These are phyloP conservation scores for Callocephalon fimbriatum DNA, from an alignment of 2,113 vertebrate genomes.

Conservation along the genomic window DNA sequence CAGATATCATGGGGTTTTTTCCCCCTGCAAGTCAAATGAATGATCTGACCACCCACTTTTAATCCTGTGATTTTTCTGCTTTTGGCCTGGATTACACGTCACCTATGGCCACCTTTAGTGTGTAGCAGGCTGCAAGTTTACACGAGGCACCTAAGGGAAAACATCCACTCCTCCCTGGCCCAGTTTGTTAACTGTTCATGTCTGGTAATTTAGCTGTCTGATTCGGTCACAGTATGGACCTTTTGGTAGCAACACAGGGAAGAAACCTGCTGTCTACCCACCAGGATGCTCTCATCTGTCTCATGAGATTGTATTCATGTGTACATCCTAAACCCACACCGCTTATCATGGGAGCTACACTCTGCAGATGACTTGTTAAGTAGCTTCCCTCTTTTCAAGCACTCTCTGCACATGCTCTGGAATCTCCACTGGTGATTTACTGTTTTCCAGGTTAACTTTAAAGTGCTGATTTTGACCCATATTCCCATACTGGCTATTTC, in stretches of 20 bases:
- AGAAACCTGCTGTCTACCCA: neutral
- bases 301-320: neutral
- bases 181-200: neutral
- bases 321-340: neutral
- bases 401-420: neutral
- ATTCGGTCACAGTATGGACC: neutral
- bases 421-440: neutral
- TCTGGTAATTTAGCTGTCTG: neutral
- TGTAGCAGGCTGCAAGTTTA: neutral
- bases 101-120: constrained; percentile 26
- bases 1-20: neutral
- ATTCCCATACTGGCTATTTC: neutral
- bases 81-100: constrained; percentile 56
- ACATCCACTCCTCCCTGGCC: neutral
- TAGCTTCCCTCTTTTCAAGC: neutral
- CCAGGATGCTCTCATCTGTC: neutral
- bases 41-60: constrained; percentile 63
- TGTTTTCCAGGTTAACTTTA: constrained; percentile 32
- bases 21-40: constrained; percentile 50
- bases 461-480: constrained; percentile 52
- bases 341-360: rapidly evolving
- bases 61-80: constrained; percentile 53
- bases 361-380: neutral
- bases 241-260: neutral
- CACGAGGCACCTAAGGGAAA: neutral